Evolutionary conservation across 2,797 vertebrate species (phyloP).

Genomic region (Atherinosoma microstoma): DNA sequence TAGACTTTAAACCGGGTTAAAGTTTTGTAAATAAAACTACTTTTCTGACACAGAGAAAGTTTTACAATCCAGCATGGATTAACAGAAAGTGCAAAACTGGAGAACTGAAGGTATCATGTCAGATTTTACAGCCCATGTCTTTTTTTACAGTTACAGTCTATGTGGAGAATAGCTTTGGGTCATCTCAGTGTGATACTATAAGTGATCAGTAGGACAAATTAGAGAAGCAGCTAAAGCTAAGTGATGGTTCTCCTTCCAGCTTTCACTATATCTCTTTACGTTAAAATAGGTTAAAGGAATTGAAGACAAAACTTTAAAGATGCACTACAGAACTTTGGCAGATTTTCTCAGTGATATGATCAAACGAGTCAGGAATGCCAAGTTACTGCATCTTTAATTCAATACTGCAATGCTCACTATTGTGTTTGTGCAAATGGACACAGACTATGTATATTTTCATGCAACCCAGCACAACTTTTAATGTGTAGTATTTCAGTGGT

Average conservation of each 20-base stretch:
- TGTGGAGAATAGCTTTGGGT: background rate
- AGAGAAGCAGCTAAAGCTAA: background rate
- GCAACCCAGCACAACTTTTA: no score
- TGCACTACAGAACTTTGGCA: no score
- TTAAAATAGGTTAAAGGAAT: background rate
- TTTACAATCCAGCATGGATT: conserved; percentile 1
- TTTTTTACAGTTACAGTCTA: background rate
- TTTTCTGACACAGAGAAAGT: background rate
- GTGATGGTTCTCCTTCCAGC: background rate
- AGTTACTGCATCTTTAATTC: no score
- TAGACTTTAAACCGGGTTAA: background rate
- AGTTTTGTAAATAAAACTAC: background rate
- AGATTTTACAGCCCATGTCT: background rate
- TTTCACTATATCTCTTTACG: no score
- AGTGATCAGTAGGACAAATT: background rate
- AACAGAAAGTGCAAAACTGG: background rate
- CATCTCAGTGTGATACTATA: background rate
- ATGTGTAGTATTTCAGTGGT: no score
- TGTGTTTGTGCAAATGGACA: no score
- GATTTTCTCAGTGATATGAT: no score
- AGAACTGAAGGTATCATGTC: background rate
- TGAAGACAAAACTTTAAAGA: no score
- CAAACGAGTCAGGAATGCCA: no score
- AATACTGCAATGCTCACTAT: no score
- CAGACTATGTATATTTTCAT: no score